Percentiles rank a stretch among this genome's conserved stretches.
These are phyloP conservation scores for Brachionichthys hirsutus DNA, from an alignment of 2,113 vertebrate genomes.

Conservation along the genomic window DNA sequence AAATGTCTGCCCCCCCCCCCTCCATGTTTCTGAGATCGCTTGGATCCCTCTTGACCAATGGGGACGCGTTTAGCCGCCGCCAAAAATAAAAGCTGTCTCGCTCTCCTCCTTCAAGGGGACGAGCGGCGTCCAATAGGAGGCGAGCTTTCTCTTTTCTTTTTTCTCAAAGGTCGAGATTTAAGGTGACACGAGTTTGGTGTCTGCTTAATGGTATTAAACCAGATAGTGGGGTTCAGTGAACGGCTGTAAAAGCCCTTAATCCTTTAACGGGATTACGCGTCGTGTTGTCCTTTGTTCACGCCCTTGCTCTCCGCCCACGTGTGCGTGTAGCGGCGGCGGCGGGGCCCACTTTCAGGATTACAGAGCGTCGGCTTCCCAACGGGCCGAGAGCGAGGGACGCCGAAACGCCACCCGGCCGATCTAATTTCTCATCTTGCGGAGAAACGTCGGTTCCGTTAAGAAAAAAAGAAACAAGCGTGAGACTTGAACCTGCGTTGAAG, in stretches of 20 bases:
- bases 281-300: slow-evolving; percentile 71
- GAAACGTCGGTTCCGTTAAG: slow-evolving; percentile 22
- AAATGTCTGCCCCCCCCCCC: background rate
- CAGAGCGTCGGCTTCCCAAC: slow-evolving; percentile 46
- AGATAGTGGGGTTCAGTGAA: slow-evolving; percentile 53
- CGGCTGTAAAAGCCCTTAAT: slow-evolving; percentile 59
- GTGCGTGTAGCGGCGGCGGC: slow-evolving; percentile 52
- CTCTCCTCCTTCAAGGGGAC: no score
- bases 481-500: no score
- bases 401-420: no score
- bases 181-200: slow-evolving; percentile 25
- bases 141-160: background rate
- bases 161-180: slow-evolving; percentile 21
- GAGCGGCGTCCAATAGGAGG: no score
- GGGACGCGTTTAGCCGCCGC: background rate
- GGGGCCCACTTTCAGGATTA: slow-evolving; percentile 60
- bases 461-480: slow-evolving; percentile 1
- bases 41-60: slow-evolving; percentile 16
- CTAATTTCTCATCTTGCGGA: background rate
- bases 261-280: slow-evolving; percentile 74
- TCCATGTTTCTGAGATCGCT: slow-evolving; percentile 4
- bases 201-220: slow-evolving; percentile 38
- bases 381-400: slow-evolving; percentile 13
- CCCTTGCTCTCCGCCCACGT: slow-evolving; percentile 59
- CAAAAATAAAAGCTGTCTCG: background rate